These are phyloP conservation scores for Mercenaria mercenaria DNA, from an alignment of 1,140 invertebrate genomes.

Conservation along the genomic window DNA sequence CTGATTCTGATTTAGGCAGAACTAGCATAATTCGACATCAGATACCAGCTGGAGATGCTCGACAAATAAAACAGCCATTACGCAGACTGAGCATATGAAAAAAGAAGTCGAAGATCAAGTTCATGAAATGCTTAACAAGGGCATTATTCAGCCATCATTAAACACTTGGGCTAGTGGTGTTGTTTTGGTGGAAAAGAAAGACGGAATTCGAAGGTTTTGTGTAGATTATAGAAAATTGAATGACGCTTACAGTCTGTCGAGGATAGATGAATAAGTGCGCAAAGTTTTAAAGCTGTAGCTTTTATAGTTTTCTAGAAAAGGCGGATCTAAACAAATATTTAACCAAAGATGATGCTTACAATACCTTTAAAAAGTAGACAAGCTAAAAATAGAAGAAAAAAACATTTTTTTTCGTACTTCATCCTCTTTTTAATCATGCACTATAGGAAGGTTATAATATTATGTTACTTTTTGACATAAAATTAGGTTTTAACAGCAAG, in stretches of 20 bases:
- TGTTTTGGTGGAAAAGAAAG: slow-evolving; percentile 21
- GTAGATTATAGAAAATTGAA: background rate
- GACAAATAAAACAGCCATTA: background rate
- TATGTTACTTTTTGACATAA: no score
- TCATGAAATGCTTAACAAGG: background rate
- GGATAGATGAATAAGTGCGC: slow-evolving; percentile 36
- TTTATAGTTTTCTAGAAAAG: no score
- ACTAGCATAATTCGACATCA: background rate
- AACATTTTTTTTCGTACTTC: no score
- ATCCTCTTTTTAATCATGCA: no score
- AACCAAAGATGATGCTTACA: no score
- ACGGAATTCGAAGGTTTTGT: background rate
- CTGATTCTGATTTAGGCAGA: background rate
- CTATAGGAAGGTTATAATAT: no score
- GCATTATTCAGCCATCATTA: background rate
- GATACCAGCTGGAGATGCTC: slow-evolving; percentile 10
- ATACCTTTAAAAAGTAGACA: no score
- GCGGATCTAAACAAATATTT: no score
- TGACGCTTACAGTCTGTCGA: background rate
- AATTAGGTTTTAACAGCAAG: no score
- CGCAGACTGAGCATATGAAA: slow-evolving; percentile 2
- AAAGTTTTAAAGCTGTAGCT: no score
- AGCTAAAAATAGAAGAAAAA: no score
- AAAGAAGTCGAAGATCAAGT: background rate
- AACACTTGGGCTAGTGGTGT: background rate